phyloP scores from a whole-genome alignment of 2,113 vertebrate genomes.

The Nymphicus hollandicus region DNA sequence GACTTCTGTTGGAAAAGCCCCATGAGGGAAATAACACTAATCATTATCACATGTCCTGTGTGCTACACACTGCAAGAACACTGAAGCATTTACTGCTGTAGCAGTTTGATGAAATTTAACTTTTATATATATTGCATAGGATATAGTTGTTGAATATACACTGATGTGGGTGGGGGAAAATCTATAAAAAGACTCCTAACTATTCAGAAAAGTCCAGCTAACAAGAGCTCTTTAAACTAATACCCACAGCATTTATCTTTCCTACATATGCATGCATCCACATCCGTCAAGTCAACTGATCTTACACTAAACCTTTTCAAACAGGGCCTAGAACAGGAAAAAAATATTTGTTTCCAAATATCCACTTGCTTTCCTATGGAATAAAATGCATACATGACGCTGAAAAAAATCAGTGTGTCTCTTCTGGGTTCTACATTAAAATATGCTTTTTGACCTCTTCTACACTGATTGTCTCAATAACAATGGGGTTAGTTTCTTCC shows the following conservation, averaged over 20 bases:
- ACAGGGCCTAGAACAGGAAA: not conserved
- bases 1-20: not conserved
- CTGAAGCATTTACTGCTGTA: not conserved
- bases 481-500: not conserved
- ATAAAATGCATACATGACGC: not conserved
- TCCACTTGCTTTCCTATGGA: not conserved
- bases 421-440: not conserved
- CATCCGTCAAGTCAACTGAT: not conserved
- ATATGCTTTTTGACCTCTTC: not conserved
- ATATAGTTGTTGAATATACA: not conserved
- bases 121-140: not conserved
- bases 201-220: not conserved
- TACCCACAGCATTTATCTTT: not conserved
- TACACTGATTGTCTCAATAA: not conserved
- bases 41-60: not conserved
- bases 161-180: not conserved
- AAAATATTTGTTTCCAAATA: not conserved
- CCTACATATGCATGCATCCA: not conserved
- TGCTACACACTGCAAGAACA: not conserved
- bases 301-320: not conserved
- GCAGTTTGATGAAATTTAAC: not conserved
- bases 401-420: not conserved
- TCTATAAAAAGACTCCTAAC: not conserved
- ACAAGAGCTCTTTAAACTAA: not conserved
- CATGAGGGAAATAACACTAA: not conserved